Base-by-base conservation (phyloP, 2,888 invertebrate genomes). In the Nomada goodeniana region DNA sequence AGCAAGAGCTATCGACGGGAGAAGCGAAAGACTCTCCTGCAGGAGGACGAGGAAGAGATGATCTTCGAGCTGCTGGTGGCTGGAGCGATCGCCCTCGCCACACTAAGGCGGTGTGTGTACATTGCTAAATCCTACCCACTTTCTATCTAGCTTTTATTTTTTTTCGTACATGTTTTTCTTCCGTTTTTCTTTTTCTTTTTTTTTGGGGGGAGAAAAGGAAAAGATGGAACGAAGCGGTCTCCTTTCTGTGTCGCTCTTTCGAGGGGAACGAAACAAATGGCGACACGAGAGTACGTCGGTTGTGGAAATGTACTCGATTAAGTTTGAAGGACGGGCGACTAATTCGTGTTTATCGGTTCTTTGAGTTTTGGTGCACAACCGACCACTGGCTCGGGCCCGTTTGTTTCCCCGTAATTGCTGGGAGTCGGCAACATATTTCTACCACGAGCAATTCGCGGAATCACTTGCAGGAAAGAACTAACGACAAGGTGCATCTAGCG, bases 51-150 rank as follows among this genome's bases (percentile, higher is more conserved):
- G 91, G 89, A 91, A 92, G 93, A 92, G 91, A 93, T 93, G 93
- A 92, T 93, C 91, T 89, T 91, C 92, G 93, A 91, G 91, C 91
- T 93, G 91, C 92, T 93, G 91, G 92, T 93, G 93, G 93, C 93
- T 86, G 92, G 93, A 93, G 93, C 92, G 89, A 91, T 93, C 90
- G 92, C 93, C 93, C 92, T 92, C 88, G 93, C 93, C 93, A 93
- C 93, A 89, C 91, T 92, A 90, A 93, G 93, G 93, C 93, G 93
- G 93, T 93, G 93, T 93, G 93, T 93, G 93, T 93, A 93, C 93
- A 93, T 93, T 92, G 90, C 89, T 93, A 88, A 91, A 90, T 92
- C 90, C 89, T 91, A 88, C 88, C 83, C 81, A 87, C 80, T 88
- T 89, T 89, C 86, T 69, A 73, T 86, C 68, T 83, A 73, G 47